Conservation (phyloP, 1,140 invertebrate genomes). For the Drosophila punjabiensis region DNA sequence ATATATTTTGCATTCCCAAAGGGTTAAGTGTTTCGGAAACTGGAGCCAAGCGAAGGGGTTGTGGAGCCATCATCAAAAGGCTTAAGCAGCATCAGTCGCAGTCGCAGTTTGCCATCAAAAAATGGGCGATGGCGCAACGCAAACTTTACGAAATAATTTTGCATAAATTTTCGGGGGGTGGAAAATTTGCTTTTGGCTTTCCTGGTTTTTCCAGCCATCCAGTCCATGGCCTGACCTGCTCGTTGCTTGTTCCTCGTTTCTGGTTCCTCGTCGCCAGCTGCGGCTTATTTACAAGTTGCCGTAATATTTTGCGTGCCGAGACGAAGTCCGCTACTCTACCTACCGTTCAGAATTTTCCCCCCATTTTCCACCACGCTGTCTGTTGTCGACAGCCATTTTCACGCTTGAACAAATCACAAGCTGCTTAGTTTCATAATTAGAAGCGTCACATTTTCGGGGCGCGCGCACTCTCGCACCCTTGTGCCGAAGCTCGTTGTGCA, state of each 20-base stretch:
- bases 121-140: constrained; percentile 68
- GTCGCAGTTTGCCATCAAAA: constrained; percentile 59
- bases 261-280: constrained; percentile 61
- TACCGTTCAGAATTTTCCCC: neutral
- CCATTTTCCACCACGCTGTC: constrained; percentile 20
- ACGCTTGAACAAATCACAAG: constrained; percentile 84
- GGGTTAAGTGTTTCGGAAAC: neutral
- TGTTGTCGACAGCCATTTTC: constrained; percentile 83
- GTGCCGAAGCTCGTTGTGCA: constrained; percentile 72
- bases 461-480: constrained; percentile 53
- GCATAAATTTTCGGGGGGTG: constrained; percentile 74
- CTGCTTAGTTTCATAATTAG: constrained; percentile 84
- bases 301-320: constrained; percentile 81
- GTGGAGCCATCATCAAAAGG: constrained; percentile 77
- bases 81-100: constrained; percentile 74
- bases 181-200: constrained; percentile 81
- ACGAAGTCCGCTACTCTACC: constrained; percentile 9
- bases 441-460: constrained; percentile 79
- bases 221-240: constrained; percentile 52
- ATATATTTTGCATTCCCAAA: too few relatives aligned
- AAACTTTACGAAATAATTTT: constrained; percentile 84
- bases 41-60: constrained; percentile 8
- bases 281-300: constrained; percentile 84
- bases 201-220: constrained; percentile 41
- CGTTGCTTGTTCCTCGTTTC: constrained; percentile 18